Percentiles rank a stretch among this genome's conserved stretches.
Evolutionary conservation across 1,140 invertebrate genomes (phyloP).

Genomic region (Euglossa dilemma): DNA sequence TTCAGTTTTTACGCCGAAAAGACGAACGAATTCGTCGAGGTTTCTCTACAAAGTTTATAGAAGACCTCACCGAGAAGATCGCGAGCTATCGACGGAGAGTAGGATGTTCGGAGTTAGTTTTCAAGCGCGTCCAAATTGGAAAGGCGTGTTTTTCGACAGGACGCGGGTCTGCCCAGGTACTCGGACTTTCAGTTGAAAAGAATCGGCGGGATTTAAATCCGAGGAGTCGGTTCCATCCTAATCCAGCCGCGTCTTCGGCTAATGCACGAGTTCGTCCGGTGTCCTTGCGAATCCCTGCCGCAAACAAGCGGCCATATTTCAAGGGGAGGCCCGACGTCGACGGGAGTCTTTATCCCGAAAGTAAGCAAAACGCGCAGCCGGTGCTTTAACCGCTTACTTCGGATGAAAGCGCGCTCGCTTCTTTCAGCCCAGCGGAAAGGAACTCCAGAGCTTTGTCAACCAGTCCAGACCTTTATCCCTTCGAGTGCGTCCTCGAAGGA

Average conservation of each 20-base stretch:
- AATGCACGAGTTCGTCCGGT: conserved; percentile 9
- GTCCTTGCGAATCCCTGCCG: background rate
- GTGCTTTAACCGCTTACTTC: background rate
- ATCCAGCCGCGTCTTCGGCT: background rate
- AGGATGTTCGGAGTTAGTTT: no score
- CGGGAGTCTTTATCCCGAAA: conserved; percentile 1
- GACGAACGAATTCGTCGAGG: no score
- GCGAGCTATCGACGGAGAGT: no score
- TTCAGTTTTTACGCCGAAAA: no score
- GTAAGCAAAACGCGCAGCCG: background rate
- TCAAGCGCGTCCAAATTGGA: background rate
- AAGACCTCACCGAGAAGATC: no score
- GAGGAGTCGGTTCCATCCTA: background rate
- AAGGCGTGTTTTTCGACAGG: background rate
- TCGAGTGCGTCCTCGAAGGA: background rate
- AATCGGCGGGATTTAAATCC: conserved; percentile 5
- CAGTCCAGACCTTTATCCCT: background rate
- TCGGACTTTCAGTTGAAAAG: background rate
- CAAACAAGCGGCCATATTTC: conserved; percentile 14
- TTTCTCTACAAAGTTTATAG: no score
- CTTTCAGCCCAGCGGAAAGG: background rate
- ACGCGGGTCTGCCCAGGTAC: background rate
- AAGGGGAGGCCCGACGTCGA: background rate
- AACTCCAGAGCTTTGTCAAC: background rate
- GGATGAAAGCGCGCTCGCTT: background rate